Evolutionary conservation across 2,888 invertebrate species (phyloP).

Genomic region (Baccha elongata): DNA sequence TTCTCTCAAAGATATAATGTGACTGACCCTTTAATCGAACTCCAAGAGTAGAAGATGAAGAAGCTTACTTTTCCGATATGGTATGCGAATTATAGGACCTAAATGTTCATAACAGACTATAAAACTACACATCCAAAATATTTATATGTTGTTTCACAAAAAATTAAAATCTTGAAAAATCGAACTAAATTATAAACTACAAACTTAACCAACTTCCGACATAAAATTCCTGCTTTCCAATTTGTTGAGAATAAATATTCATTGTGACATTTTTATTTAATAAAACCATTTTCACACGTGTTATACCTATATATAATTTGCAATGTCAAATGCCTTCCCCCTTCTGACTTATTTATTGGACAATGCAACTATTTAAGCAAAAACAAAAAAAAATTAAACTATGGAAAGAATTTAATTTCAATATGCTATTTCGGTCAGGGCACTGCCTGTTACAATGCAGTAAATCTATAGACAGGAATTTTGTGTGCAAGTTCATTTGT

Average conservation of each 20-base stretch:
- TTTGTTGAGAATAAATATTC: constrained; percentile 12
- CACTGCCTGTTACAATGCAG: constrained; percentile 28
- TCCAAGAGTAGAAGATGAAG: too few species aligned
- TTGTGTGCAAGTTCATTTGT: constrained; percentile 69
- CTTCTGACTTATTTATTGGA: constrained; percentile 16
- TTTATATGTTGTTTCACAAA: too few species aligned
- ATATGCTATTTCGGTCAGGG: constrained; percentile 35
- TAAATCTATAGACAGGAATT: constrained; percentile 53
- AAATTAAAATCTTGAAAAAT: too few species aligned
- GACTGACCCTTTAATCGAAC: too few species aligned
- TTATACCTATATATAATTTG: background rate
- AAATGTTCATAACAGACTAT: too few species aligned
- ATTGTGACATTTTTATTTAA: constrained; percentile 14
- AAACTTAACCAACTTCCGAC: too few species aligned
- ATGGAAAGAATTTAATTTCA: constrained; percentile 43
- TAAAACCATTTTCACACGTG: constrained; percentile 37
- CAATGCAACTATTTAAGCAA: constrained; percentile 2
- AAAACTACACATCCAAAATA: too few species aligned
- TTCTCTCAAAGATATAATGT: too few species aligned
- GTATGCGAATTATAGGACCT: too few species aligned
- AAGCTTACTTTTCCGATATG: too few species aligned
- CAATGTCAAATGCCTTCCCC: constrained; percentile 21
- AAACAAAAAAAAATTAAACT: constrained; percentile 1
- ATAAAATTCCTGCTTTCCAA: too few species aligned
- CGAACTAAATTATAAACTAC: too few species aligned